Percentiles rank a stretch among this genome's conserved stretches.
These are phyloP conservation scores for Anastrepha obliqua DNA, from an alignment of 1,140 invertebrate genomes.

Conservation along the genomic window DNA sequence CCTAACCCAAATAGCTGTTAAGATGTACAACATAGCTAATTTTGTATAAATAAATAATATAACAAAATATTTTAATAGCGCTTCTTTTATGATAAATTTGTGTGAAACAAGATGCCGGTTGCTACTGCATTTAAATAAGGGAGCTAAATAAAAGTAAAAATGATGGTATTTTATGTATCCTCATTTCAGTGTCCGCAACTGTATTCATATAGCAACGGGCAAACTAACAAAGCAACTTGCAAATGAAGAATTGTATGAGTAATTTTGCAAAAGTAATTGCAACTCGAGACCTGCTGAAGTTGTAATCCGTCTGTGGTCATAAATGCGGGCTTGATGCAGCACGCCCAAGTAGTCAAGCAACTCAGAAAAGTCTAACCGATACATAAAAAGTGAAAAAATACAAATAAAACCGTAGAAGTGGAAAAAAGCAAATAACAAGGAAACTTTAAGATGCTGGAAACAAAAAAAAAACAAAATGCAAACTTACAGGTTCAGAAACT, in stretches of 20 bases:
- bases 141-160: too few relatives aligned
- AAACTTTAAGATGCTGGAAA: constrained; percentile 43
- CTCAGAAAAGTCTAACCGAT: neutral
- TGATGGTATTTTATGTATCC: too few relatives aligned
- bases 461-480: constrained; percentile 14
- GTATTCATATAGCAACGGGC: neutral
- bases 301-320: constrained; percentile 38
- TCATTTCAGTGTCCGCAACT: too few relatives aligned
- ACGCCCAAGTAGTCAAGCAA: constrained; percentile 31
- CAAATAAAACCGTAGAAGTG: neutral
- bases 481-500: neutral
- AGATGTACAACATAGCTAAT: too few relatives aligned
- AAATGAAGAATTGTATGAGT: neutral
- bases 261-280: constrained; percentile 33
- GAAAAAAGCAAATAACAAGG: constrained; percentile 5
- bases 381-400: neutral
- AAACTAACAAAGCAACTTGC: neutral
- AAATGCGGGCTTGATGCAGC: neutral
- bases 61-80: too few relatives aligned
- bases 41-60: too few relatives aligned
- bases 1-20: too few relatives aligned
- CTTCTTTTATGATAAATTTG: too few relatives aligned
- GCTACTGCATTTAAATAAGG: too few relatives aligned
- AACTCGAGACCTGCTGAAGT: constrained; percentile 2
- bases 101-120: too few relatives aligned